Evolutionary conservation across 64 coral and sea anemone species (phyloP).

Genomic region (Orbicella faveolata): DNA sequence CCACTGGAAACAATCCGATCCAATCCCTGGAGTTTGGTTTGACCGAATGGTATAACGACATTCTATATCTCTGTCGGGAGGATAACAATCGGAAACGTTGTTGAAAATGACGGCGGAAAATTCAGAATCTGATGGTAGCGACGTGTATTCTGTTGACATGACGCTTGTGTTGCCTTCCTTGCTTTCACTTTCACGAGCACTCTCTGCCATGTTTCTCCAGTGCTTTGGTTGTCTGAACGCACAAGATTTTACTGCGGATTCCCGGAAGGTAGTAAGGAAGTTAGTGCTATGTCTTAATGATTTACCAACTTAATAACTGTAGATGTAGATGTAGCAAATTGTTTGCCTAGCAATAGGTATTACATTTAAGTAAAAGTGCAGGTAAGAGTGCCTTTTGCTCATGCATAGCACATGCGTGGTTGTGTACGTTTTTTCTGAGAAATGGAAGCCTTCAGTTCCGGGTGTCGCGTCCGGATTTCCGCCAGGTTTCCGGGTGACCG

Average conservation of each 20-base stretch:
- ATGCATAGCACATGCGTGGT: too few species aligned
- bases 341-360: too few species aligned
- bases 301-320: too few species aligned
- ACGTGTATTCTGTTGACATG: background rate
- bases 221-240: background rate
- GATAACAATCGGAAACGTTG: slow-evolving; percentile 70
- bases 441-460: too few species aligned
- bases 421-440: too few species aligned
- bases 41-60: slow-evolving; percentile 90
- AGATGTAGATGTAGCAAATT: too few species aligned
- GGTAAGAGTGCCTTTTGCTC: too few species aligned
- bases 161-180: background rate
- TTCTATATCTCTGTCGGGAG: slow-evolving; percentile 75
- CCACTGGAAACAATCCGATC: slow-evolving; percentile 90
- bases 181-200: slow-evolving; percentile 16
- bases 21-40: slow-evolving; percentile 78
- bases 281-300: too few species aligned
- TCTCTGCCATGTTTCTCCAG: slow-evolving; percentile 48
- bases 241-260: background rate
- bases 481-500: too few species aligned
- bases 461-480: too few species aligned
- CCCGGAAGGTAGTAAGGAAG: background rate
- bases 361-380: too few species aligned
- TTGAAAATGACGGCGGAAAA: slow-evolving; percentile 88
- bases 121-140: slow-evolving; percentile 46